A percentile compares a stretch with the other conserved stretches of the same genome.
These are phyloP conservation scores for Grammomys dolichurus DNA, from an alignment of 2,113 vertebrate species.

Conservation along the genomic window DNA sequence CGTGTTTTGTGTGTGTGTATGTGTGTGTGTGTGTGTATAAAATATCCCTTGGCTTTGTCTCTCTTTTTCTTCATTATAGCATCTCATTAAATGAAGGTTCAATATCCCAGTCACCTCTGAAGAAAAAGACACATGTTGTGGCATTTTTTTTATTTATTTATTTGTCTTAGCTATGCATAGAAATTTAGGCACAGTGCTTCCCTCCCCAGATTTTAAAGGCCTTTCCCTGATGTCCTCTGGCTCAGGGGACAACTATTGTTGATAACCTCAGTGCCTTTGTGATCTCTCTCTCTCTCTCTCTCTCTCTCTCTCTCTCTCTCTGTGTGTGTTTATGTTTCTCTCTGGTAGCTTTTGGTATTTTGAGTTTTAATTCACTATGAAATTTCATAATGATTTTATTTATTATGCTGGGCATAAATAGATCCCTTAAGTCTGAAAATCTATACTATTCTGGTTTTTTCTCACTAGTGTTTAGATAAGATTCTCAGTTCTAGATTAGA, in stretches of 20 bases:
- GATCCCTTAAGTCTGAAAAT: background rate
- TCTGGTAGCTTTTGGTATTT: background rate
- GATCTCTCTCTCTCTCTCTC: background rate
- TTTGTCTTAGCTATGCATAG: background rate
- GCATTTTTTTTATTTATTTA: background rate
- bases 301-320: background rate
- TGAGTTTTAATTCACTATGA: conserved; percentile 44
- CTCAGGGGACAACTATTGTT: background rate
- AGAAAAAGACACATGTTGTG: background rate
- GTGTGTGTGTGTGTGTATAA: background rate
- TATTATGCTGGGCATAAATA: background rate
- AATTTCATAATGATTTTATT: conserved; percentile 35
- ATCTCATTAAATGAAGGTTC: conserved; percentile 22
- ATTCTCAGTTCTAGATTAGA: background rate
- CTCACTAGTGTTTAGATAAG: background rate
- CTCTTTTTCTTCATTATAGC: background rate
- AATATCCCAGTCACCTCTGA: background rate
- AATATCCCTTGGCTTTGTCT: background rate
- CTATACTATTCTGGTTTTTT: background rate
- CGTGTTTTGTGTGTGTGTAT: background rate
- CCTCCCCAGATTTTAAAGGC: conserved; percentile 14
- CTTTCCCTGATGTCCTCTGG: background rate
- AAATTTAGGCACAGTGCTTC: conserved; percentile 1
- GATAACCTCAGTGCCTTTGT: background rate
- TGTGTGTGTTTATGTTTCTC: background rate